Percentiles rank a stretch among this genome's conserved stretches.
These are phyloP conservation scores for Drosophila melanica DNA, from an alignment of 1,140 invertebrate genomes.

Conservation along the genomic window DNA sequence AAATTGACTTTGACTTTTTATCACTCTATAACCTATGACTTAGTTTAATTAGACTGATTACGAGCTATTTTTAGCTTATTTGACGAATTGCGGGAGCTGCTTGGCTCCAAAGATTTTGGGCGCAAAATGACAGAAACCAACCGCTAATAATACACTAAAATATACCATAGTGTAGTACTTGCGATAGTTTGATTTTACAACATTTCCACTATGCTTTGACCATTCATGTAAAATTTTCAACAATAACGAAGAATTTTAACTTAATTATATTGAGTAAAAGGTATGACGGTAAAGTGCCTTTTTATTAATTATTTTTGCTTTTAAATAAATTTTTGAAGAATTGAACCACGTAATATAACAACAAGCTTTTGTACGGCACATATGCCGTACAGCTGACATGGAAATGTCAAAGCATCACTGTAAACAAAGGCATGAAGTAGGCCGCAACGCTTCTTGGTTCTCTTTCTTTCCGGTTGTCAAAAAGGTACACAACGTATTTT, in stretches of 20 bases:
- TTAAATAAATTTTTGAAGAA: neutral
- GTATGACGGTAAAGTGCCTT: neutral
- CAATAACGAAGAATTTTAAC: neutral
- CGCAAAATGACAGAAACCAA: conserved; percentile 30
- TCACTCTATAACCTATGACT: conserved; percentile 46
- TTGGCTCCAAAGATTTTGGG: conserved; percentile 38
- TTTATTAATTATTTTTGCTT: neutral
- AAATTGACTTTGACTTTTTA: conserved; percentile 27
- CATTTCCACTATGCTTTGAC: neutral
- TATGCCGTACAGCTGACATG: conserved; percentile 21
- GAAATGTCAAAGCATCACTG: conserved; percentile 20
- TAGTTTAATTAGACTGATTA: conserved; percentile 43
- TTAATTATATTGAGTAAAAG: neutral
- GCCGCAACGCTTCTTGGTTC: conserved; percentile 12
- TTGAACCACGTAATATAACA: neutral
- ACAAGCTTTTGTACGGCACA: neutral
- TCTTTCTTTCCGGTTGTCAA: conserved; percentile 84
- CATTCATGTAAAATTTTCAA: neutral
- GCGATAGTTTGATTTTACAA: conserved; percentile 3
- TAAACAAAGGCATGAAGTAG: conserved; percentile 36
- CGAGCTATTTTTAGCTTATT: conserved; percentile 32
- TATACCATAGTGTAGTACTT: neutral
- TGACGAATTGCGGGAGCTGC: conserved; percentile 21
- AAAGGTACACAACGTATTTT: conserved; percentile 68
- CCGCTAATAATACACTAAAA: conserved; percentile 23